Base-by-base conservation (phyloP, 2,888 invertebrate species). In the Tachina lurida region DNA sequence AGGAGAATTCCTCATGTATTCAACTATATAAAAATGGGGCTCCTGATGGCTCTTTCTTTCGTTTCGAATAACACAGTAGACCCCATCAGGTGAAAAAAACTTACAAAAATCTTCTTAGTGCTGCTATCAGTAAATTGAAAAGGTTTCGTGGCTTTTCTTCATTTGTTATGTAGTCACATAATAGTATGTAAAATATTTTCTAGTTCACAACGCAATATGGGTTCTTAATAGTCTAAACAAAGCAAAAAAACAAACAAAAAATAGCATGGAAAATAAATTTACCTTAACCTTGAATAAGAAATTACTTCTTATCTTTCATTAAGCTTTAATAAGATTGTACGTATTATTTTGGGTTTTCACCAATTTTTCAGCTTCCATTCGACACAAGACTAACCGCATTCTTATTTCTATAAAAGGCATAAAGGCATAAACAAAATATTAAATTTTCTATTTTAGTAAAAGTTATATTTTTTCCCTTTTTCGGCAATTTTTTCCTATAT, bases 241-340 rank as follows among this genome's bases (percentile, higher is more conserved):
- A 31, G 0, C 5, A 31, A 31, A 5, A 31, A 31, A 5, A 31
- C 17, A 2, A 10, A 31, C n/a, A 60, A 13, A 9, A 41, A 63
- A 63, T 19, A 47, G 10, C 47, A 47, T n/a, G 2, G 2, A 39
- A 39, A n/a, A 49, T 47, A 67, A 67, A 39, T 67, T n/a, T n/a
- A 10, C 8, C 17, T 52, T 52, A 7, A 52, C 49, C 65, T 22
- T 10, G 15, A 15, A 10, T 67, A 39, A 31, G 31, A 67, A 60
- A 9, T 77, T 68, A 75, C 54, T 22, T 45, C 63, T 54, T 58
- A 76, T 39, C 47, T 67, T 47, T 39, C 0, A 8, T 54, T 54
- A 9, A 22, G 15, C 22, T 47, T 47, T 47, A 45, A 63, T 8
- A 8, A n/a, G 3, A 15, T 22, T n/a, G 22, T 65, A 65, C 31